Conservation (phyloP, 2,797 vertebrate genomes). For the Perodicticus potto region DNA sequence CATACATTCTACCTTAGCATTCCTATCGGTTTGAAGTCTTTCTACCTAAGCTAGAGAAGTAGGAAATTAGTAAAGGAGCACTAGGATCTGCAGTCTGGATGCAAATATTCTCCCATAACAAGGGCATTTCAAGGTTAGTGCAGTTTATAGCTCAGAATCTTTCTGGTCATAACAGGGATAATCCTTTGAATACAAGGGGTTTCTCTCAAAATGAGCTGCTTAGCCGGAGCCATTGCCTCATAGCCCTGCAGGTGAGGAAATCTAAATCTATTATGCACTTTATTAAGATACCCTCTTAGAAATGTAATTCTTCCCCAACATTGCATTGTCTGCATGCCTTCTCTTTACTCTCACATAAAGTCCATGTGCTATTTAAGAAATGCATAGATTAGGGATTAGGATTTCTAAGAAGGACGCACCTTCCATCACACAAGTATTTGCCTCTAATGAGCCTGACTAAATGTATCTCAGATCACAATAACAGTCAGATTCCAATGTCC, state of each 20-base stretch:
- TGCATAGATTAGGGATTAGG: not conserved
- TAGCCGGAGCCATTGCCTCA: not conserved
- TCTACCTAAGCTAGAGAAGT: slow-evolving; percentile 26
- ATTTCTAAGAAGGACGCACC: not conserved
- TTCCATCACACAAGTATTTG: not conserved
- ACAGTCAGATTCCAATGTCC: not conserved
- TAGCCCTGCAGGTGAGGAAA: not conserved
- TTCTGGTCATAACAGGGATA: not conserved
- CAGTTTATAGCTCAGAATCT: slow-evolving; percentile 10
- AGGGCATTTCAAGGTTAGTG: not conserved
- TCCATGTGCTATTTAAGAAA: not conserved
- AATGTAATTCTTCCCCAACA: not conserved
- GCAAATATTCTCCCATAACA: not conserved
- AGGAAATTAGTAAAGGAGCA: slow-evolving; percentile 1
- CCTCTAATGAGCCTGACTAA: not conserved
- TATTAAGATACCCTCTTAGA: not conserved
- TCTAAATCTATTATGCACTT: not conserved
- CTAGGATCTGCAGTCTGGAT: not conserved
- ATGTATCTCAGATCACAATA: not conserved
- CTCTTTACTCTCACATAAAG: not conserved
- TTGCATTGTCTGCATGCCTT: not conserved
- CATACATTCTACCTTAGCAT: not conserved
- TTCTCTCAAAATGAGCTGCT: slow-evolving; percentile 24
- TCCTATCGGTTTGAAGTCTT: slow-evolving; percentile 40
- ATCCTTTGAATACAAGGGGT: not conserved